Conservation (phyloP, 2,113 vertebrate species). For the Clarias gariepinus region DNA sequence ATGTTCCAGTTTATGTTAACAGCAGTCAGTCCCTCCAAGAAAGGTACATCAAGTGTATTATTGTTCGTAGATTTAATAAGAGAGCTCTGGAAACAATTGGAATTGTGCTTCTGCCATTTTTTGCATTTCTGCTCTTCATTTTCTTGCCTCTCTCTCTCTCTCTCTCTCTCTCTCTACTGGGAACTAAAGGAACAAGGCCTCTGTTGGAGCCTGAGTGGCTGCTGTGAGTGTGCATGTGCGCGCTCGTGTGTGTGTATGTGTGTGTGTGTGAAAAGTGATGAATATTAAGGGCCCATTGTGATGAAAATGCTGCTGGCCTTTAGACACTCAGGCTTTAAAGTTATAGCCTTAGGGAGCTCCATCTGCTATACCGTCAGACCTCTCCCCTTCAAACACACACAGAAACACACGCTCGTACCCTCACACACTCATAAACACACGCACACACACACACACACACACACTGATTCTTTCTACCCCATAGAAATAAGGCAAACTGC, state of each 20-base stretch:
- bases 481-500: constrained; percentile 35
- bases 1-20: constrained; percentile 69
- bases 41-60: constrained; percentile 48
- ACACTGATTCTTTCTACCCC: constrained; percentile 1
- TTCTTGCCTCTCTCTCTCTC: neutral
- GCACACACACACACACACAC: neutral
- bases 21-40: constrained; percentile 64
- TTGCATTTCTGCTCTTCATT: constrained; percentile 23
- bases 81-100: constrained; percentile 64
- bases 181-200: constrained; percentile 38
- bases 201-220: constrained; percentile 45
- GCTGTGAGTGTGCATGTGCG: constrained; percentile 36
- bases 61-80: constrained; percentile 68
- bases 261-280: constrained; percentile 66
- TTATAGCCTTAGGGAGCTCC: constrained; percentile 75
- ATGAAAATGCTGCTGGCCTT: constrained; percentile 75
- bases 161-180: constrained; percentile 27
- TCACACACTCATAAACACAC: constrained; percentile 24
- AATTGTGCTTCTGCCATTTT: constrained; percentile 55
- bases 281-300: constrained; percentile 80
- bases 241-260: constrained; percentile 31
- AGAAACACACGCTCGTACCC: constrained; percentile 36
- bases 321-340: constrained; percentile 70
- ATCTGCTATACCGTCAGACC: constrained; percentile 71
- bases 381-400: constrained; percentile 45